A percentile compares a stretch with the other conserved stretches of the same genome.
Evolutionary conservation across 2,888 invertebrate species (phyloP).

Genomic region (Serripes groenlandicus): DNA sequence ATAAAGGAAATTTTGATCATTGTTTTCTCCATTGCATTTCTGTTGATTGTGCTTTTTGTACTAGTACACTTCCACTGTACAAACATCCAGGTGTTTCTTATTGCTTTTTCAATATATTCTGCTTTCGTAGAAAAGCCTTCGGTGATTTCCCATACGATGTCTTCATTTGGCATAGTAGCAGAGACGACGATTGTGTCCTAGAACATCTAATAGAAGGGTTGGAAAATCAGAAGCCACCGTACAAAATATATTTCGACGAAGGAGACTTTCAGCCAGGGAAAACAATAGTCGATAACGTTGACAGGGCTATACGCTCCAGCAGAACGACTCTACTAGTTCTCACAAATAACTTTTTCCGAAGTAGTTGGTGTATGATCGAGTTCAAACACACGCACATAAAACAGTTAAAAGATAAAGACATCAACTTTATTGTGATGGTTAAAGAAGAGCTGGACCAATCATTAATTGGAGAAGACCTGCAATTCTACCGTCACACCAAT

Average conservation of each 20-base stretch:
- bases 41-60: conserved; percentile 13
- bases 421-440: conserved; percentile 29
- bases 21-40: neutral
- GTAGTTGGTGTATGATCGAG: conserved; percentile 57
- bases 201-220: conserved; percentile 9
- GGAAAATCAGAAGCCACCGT: conserved; percentile 32
- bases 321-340: conserved; percentile 42
- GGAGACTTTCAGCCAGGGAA: conserved; percentile 42
- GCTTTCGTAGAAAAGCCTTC: conserved; percentile 18
- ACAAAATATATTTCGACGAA: conserved; percentile 39
- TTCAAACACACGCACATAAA: conserved; percentile 41
- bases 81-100: conserved; percentile 36
- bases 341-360: conserved; percentile 52
- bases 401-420: conserved; percentile 26
- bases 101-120: conserved; percentile 32
- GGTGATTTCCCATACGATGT: conserved; percentile 36
- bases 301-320: conserved; percentile 34
- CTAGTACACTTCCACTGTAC: neutral
- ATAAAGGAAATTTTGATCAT: conserved; percentile 5
- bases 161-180: conserved; percentile 48
- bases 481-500: conserved; percentile 34
- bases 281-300: conserved; percentile 42
- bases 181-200: conserved; percentile 38
- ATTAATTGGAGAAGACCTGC: conserved; percentile 36
- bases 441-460: conserved; percentile 40